Evolutionary conservation across 2,888 invertebrate species (phyloP), one percentile per base, ranked within the genome.

Genomic region (Kuschelorhynchus macadamiae): DNA sequence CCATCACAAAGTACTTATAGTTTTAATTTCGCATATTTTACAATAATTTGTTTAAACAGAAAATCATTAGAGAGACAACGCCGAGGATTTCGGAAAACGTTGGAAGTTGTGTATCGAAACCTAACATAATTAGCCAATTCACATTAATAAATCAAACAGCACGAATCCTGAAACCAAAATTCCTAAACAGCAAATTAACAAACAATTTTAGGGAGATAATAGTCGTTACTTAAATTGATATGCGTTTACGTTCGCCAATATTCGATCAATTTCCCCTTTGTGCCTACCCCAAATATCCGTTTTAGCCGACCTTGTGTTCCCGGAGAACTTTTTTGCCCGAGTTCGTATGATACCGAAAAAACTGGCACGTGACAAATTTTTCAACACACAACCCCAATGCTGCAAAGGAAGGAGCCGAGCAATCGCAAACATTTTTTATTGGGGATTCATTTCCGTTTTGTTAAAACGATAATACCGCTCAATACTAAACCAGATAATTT

Each of bases 261-360:
- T 65, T 59, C 65, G 65, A 65, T 59, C 65, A 65, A 65, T 65
- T 65, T 65, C 65, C 64, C 57, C 65, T 59, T 59, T 65, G 52
- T 44, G 59, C 52, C 65, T 57, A 57, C 65, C 65, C 57, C 50
- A 59, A 65, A 65, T 65, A 65, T 65, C 65, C 59, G 65, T 44
- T 65, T 65, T 44, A 52, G 52, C 53, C 50, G 61, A 50, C 60
- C 61, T 52, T 61, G 39, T 39, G 41, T 60, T 47, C 18, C 7
- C 18, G 30, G 18, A 32, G 42, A 61, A 42, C 44, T 61, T 61
- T 61, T 61, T 55, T 42, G 17, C 18, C 39, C 14, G 36, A 39
- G 39, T 52, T 59, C 25, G 20, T 60, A 47, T 49, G 39, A 49
- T 60, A 39, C 30, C 49, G 20, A 60, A 60, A 60, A 60, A 49